These are phyloP conservation scores for Pyrrhura leucotis DNA, from an alignment of 2,797 vertebrate species.

Conservation along the genomic window DNA sequence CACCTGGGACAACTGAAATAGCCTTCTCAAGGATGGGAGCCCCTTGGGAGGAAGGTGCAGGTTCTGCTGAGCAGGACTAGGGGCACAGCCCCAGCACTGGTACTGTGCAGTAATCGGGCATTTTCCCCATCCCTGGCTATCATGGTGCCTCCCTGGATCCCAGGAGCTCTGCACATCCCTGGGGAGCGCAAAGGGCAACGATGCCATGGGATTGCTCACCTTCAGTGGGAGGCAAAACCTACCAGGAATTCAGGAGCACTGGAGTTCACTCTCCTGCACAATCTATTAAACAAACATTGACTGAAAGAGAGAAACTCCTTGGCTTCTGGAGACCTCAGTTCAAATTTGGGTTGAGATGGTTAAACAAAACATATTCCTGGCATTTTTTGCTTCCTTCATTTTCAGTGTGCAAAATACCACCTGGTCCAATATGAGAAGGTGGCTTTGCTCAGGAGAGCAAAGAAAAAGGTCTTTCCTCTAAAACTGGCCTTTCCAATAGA, in stretches of 20 bases:
- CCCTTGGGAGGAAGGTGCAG: rapidly evolving
- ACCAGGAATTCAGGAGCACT: neutral
- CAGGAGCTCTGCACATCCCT: neutral
- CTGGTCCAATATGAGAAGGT: neutral
- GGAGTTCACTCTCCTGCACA: neutral
- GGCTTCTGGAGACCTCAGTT: conserved; percentile 7
- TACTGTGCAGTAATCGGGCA: too few species aligned
- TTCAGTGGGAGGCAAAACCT: neutral
- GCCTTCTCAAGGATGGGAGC: neutral
- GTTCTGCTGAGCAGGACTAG: neutral
- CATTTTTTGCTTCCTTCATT: conserved; percentile 10
- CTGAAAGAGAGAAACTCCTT: neutral
- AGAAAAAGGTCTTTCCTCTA: neutral
- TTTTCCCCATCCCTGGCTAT: neutral
- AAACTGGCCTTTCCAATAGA: neutral
- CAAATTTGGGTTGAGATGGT: conserved; percentile 5
- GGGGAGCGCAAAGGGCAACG: neutral
- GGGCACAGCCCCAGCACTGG: neutral
- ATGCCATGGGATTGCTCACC: neutral
- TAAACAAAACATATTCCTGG: neutral
- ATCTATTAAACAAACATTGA: neutral
- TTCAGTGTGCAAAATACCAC: neutral
- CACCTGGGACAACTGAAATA: neutral
- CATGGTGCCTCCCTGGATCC: rapidly evolving
- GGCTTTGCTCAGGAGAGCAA: neutral